Percentiles rank a stretch among this genome's conserved stretches.
phyloP scores from a whole-genome alignment of 2,888 invertebrate species.

The Netelia melanura region DNA sequence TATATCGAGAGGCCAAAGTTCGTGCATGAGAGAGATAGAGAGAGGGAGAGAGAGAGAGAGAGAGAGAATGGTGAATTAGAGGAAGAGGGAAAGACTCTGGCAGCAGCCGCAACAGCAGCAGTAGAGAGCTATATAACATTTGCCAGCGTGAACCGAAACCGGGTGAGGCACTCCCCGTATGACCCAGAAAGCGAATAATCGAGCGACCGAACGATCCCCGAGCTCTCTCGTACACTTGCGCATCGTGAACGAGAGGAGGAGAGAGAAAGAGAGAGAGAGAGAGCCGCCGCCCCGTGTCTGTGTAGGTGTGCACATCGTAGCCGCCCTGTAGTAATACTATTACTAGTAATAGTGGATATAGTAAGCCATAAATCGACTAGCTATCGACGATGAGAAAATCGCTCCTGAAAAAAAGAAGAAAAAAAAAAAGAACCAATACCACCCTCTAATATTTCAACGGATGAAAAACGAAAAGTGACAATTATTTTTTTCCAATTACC shows the following conservation, averaged over 20 bases:
- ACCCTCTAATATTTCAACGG: background rate
- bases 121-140: constrained; percentile 43
- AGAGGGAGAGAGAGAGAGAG: background rate
- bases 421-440: background rate
- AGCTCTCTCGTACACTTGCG: constrained; percentile 58
- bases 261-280: constrained; percentile 1
- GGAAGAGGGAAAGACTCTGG: constrained; percentile 53
- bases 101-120: constrained; percentile 65
- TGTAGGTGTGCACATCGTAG: constrained; percentile 18
- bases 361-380: constrained; percentile 41
- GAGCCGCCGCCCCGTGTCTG: constrained; percentile 56
- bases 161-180: constrained; percentile 70
- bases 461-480: background rate
- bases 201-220: constrained; percentile 68
- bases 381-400: constrained; percentile 19
- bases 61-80: constrained; percentile 52
- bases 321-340: constrained; percentile 19
- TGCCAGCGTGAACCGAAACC: constrained; percentile 65
- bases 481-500: too few relatives aligned
- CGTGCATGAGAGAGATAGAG: constrained; percentile 20
- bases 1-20: constrained; percentile 44
- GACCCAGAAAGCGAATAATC: constrained; percentile 70
- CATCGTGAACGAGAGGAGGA: constrained; percentile 47
- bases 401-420: background rate
- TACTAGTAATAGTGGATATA: constrained; percentile 28